Percentiles rank a stretch among this genome's conserved stretches.
Evolutionary conservation across 2,797 vertebrate genomes (phyloP).

Genomic region (Petrocephalus sullivani): DNA sequence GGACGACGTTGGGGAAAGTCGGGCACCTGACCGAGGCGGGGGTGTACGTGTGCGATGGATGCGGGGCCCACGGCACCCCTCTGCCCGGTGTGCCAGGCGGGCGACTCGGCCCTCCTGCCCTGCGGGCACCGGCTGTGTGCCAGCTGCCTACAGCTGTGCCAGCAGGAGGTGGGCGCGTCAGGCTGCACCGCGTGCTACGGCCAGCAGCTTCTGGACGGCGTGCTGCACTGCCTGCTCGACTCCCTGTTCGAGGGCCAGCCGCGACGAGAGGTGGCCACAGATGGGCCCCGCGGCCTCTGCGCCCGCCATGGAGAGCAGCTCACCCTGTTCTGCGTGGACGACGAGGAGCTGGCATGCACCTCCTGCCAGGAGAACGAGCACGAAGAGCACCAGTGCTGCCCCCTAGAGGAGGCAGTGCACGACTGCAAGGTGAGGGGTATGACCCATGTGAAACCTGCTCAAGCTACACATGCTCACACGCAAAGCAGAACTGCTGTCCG

Average conservation of each 20-base stretch:
- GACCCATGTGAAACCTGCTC: background rate
- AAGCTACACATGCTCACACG: background rate
- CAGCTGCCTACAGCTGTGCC: slow-evolving; percentile 59
- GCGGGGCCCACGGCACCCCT: slow-evolving; percentile 33
- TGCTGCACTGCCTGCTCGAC: slow-evolving; percentile 47
- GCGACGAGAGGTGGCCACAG: slow-evolving; percentile 24
- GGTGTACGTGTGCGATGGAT: background rate
- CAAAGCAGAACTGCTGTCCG: background rate
- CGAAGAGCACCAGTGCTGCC: slow-evolving; percentile 41
- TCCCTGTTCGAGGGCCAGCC: slow-evolving; percentile 46
- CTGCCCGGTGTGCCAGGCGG: slow-evolving; percentile 66
- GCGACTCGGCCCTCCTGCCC: slow-evolving; percentile 55
- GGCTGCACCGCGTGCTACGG: slow-evolving; percentile 67
- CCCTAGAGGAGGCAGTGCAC: slow-evolving; percentile 40
- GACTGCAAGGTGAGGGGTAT: slow-evolving; percentile 47
- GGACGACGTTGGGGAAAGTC: background rate
- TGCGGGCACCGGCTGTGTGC: slow-evolving; percentile 75
- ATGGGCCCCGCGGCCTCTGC: slow-evolving; percentile 28
- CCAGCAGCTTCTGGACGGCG: slow-evolving; percentile 42
- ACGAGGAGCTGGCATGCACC: slow-evolving; percentile 44
- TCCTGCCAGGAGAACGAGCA: slow-evolving; percentile 44
- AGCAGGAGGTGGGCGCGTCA: slow-evolving; percentile 39
- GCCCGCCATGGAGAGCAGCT: slow-evolving; percentile 36
- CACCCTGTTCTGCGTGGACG: slow-evolving; percentile 46
- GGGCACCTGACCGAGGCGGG: background rate